Conservation (phyloP, 2,797 vertebrate species). For the Limosa lapponica region DNA sequence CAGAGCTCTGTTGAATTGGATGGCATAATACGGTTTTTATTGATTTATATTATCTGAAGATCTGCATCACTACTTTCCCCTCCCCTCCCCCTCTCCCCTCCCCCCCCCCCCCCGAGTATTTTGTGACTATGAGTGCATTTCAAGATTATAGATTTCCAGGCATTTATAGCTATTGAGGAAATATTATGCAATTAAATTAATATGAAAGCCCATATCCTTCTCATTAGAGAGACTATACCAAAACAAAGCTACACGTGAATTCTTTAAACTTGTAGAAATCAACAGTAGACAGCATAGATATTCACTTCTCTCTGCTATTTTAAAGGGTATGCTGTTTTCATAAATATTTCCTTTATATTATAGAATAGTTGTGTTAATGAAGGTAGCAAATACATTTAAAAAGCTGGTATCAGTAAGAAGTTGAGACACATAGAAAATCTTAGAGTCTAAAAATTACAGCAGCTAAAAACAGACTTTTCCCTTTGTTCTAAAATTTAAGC, state of each 20-base stretch:
- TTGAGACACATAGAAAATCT: background rate
- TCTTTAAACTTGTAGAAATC: background rate
- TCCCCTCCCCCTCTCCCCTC: rapidly evolving
- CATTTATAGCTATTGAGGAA: background rate
- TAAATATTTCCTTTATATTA: background rate
- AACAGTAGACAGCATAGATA: background rate
- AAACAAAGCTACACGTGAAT: background rate
- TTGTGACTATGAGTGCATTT: background rate
- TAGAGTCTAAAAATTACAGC: background rate
- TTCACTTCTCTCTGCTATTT: background rate
- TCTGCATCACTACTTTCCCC: background rate
- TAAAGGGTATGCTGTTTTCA: background rate
- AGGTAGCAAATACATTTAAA: background rate
- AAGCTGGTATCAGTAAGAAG: background rate
- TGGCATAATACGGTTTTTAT: background rate
- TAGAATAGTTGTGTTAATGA: background rate
- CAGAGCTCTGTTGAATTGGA: background rate
- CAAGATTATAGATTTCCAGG: background rate
- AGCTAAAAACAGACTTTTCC: background rate
- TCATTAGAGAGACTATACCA: background rate
- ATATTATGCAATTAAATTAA: background rate
- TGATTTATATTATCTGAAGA: background rate
- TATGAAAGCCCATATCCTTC: background rate
- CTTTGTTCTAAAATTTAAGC: background rate
- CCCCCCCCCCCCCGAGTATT: rapidly evolving